A percentile compares a stretch with the other conserved stretches of the same genome.
phyloP scores from a whole-genome alignment of 2,113 vertebrate genomes.

The Cochlearius cochlearius region DNA sequence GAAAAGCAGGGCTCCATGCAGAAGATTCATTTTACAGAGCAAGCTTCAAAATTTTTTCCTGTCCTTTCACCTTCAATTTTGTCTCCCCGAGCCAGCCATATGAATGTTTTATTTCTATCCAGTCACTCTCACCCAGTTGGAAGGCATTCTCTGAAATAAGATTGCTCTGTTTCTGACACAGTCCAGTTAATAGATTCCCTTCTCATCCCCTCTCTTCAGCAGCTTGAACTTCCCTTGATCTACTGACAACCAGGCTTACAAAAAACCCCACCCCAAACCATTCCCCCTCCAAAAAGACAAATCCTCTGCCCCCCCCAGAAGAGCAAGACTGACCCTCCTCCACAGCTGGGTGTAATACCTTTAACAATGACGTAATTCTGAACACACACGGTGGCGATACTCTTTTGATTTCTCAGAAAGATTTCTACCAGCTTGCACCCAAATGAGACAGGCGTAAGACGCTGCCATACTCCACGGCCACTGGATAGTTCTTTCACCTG shows the following conservation, averaged over 20 bases:
- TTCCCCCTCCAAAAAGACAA: neutral
- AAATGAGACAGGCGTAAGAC: rapidly evolving
- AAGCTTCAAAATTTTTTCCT: neutral
- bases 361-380: rapidly evolving
- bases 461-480: rapidly evolving
- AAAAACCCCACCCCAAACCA: no score
- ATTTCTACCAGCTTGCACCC: neutral
- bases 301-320: neutral
- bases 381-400: rapidly evolving
- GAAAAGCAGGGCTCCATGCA: neutral
- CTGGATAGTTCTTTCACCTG: neutral
- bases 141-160: neutral
- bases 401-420: neutral
- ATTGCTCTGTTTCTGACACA: neutral
- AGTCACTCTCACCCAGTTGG: neutral
- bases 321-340: neutral
- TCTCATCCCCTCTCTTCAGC: neutral
- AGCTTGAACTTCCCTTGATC: neutral
- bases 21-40: neutral
- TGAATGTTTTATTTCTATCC: neutral
- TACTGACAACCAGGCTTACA: neutral
- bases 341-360: rapidly evolving
- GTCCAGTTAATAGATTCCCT: neutral
- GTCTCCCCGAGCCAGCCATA: neutral
- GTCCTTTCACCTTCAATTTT: neutral